Percentiles rank a stretch among this genome's conserved stretches.
These are phyloP conservation scores for Rhynchomys soricoides DNA, from an alignment of 2,113 vertebrate species.

Conservation along the genomic window DNA sequence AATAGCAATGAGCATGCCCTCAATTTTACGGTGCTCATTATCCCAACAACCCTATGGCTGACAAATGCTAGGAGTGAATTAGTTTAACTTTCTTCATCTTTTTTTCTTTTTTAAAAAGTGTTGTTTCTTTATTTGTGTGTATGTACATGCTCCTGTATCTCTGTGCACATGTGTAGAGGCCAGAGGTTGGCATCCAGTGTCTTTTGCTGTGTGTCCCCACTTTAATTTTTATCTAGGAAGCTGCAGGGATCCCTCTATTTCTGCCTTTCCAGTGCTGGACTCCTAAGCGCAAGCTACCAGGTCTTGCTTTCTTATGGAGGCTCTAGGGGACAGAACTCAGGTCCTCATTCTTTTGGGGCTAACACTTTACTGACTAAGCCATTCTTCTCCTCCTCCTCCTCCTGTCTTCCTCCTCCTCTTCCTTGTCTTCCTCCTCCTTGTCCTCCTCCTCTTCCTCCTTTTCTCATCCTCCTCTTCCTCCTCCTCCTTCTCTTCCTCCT, in stretches of 20 bases:
- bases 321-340: background rate
- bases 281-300: background rate
- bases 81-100: slow-evolving; percentile 72
- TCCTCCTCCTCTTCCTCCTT: background rate
- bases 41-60: slow-evolving; percentile 84
- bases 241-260: background rate
- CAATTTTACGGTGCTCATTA: slow-evolving; percentile 86
- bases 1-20: slow-evolving; percentile 86
- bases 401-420: background rate
- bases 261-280: background rate
- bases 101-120: background rate
- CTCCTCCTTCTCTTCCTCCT: background rate
- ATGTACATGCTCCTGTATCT: background rate
- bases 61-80: slow-evolving; percentile 80
- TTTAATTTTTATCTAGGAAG: background rate
- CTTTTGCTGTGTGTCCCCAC: background rate
- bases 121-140: background rate
- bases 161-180: background rate
- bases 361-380: background rate
- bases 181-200: background rate
- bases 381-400: background rate
- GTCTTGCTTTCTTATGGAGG: background rate
- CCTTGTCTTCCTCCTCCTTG: background rate
- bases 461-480: background rate
- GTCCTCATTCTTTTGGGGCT: background rate